Evolutionary conservation across 2,888 invertebrate genomes (phyloP).

Genomic region (Tipula helvola): DNA sequence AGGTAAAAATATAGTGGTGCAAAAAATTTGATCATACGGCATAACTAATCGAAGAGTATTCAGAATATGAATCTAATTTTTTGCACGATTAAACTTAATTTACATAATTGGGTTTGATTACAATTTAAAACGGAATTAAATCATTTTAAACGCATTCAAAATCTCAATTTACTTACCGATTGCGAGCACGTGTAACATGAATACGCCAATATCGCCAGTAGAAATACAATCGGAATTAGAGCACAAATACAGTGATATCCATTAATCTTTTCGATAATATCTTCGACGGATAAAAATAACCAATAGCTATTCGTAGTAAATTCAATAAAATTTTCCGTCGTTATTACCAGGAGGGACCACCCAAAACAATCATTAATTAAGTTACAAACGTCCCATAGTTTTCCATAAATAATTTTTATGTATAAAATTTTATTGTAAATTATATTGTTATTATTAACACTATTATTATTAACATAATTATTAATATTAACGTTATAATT

Average conservation of each 20-base stretch:
- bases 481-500: not conserved
- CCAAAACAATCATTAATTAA: conserved; percentile 27
- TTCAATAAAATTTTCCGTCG: conserved; percentile 26
- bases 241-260: conserved; percentile 17
- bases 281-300: conserved; percentile 21
- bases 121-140: too few species aligned
- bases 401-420: conserved; percentile 25
- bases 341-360: conserved; percentile 28
- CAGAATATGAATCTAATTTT: too few species aligned
- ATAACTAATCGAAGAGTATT: too few species aligned
- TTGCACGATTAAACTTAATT: too few species aligned
- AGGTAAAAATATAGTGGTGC: too few species aligned
- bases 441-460: not conserved
- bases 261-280: conserved; percentile 6
- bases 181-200: conserved; percentile 23
- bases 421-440: conserved; percentile 20
- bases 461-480: not conserved
- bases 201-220: conserved; percentile 19
- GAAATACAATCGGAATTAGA: conserved; percentile 20
- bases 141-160: not conserved
- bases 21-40: too few species aligned
- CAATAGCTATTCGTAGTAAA: conserved; percentile 30
- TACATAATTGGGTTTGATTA: too few species aligned
- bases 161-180: conserved; percentile 22
- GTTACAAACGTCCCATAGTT: conserved; percentile 23